These are phyloP conservation scores for Pleuronectes platessa DNA, from an alignment of 2,113 vertebrate species.

Conservation along the genomic window DNA sequence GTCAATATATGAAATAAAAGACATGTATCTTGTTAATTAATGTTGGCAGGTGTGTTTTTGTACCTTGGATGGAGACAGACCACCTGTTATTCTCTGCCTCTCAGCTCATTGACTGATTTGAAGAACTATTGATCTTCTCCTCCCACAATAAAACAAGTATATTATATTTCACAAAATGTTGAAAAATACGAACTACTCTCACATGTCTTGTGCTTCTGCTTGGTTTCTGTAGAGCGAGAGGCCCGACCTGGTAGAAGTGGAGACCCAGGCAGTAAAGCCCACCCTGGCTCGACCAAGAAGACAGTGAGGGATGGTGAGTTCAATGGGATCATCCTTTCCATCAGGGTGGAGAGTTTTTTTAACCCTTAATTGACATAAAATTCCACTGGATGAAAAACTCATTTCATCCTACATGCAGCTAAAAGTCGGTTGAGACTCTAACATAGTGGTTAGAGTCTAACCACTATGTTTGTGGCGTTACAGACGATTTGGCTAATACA, in stretches of 20 bases:
- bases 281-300: constrained; percentile 48
- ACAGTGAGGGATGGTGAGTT: constrained; percentile 67
- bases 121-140: neutral
- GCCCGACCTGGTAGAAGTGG: constrained; percentile 48
- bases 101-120: neutral
- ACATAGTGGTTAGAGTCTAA: too few relatives aligned
- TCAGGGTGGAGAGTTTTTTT: neutral
- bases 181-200: neutral
- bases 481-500: neutral
- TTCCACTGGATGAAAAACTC: neutral
- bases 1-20: neutral
- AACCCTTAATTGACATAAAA: too few relatives aligned
- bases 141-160: neutral
- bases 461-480: neutral
- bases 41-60: neutral
- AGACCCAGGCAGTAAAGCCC: constrained; percentile 51
- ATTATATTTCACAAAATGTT: neutral
- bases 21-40: neutral
- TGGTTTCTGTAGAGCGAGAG: constrained; percentile 50
- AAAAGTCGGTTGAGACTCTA: too few relatives aligned
- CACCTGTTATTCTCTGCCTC: neutral
- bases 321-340: neutral
- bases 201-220: neutral
- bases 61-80: neutral
- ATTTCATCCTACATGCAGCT: neutral